Base-by-base conservation (phyloP, 2,888 invertebrate species). In the Parnassius orleans region DNA sequence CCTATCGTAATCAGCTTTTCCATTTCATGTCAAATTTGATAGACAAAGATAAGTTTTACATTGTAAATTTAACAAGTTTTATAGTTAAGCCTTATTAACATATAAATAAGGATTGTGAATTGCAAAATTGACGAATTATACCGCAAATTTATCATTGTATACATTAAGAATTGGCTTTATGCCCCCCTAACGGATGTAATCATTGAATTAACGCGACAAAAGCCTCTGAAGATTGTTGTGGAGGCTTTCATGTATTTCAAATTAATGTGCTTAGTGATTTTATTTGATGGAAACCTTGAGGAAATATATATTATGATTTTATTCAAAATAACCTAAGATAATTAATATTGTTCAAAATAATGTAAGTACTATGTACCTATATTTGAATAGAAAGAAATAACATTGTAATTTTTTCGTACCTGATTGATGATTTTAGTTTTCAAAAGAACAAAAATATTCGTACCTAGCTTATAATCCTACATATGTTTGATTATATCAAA, bases 111-210 rank as follows among this genome's bases (percentile, higher is more conserved):
- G 15, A 15, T 53, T 7, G 7, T 10, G 10, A 48, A 48, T 48
- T 5, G 14, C 9, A 15, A 14, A 15, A 42, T 19, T 48, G 10
- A 53, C 1, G 0, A 42, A 43, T n/a, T 2, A 11, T 7, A 3
- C 10, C 51, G 51, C 15, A 24, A 10, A 51, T 3, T 24, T n/a
- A n/a, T 9, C 14, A 10, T 46, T n/a, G 53, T 10, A 24, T 53
- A n/a, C 46, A 59, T 56, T 63, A 69, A 77, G 80, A 81, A 83
- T 83, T 79, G 79, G 76, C 77, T 78, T 74, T 74, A 70, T 72
- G 80, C 77, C 78, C 72, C 66, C 77, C 70, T 81, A 80, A 84
- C 84, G 82, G 76, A 79, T 80, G 83, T 85, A 84, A 84, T 85
- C 82, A 75, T 61, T 66, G 75, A 33, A 3, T 33, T 33, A 33